Percentiles rank a stretch among this genome's conserved stretches.
Evolutionary conservation across 2,797 vertebrate species (phyloP).

Genomic region (Sebastes alutus): DNA sequence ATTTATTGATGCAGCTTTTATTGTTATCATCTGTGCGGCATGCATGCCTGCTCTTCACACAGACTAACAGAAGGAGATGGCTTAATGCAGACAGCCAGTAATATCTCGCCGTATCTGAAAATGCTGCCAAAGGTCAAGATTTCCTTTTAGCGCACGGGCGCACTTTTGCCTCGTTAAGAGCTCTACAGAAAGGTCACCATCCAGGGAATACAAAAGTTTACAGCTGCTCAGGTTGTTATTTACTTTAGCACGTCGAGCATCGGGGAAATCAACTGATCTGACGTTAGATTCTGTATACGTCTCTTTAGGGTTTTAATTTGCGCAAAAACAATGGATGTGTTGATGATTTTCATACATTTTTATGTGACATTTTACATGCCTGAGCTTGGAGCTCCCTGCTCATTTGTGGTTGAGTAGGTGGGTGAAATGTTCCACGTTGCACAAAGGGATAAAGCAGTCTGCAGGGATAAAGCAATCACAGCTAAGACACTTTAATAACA

Average conservation of each 20-base stretch:
- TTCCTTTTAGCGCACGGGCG: background rate
- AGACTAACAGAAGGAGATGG: constrained; percentile 25
- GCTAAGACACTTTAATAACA: constrained; percentile 46
- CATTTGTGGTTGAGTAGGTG: constrained; percentile 55
- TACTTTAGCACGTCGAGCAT: background rate
- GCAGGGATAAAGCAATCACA: constrained; percentile 36
- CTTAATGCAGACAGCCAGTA: constrained; percentile 33
- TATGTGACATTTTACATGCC: background rate
- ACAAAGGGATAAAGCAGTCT: constrained; percentile 39
- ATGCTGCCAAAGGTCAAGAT: constrained; percentile 29
- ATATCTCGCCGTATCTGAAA: constrained; percentile 14
- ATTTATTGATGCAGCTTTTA: constrained; percentile 73
- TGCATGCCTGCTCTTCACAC: constrained; percentile 40
- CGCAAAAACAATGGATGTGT: background rate
- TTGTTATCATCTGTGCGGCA: constrained; percentile 53
- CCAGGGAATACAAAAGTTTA: constrained; percentile 10
- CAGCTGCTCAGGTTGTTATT: background rate
- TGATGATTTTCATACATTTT: constrained; percentile 30
- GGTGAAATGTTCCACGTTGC: constrained; percentile 44
- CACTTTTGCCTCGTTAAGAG: constrained; percentile 20
- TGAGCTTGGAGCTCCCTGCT: constrained; percentile 23
- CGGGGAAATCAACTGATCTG: constrained; percentile 3
- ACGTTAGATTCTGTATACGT: background rate
- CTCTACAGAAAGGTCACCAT: constrained; percentile 13
- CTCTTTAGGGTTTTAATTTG: constrained; percentile 13